A percentile compares a stretch with the other conserved stretches of the same genome.
Evolutionary conservation across 2,888 invertebrate species (phyloP).

Genomic region (Hypomecis atomaria): DNA sequence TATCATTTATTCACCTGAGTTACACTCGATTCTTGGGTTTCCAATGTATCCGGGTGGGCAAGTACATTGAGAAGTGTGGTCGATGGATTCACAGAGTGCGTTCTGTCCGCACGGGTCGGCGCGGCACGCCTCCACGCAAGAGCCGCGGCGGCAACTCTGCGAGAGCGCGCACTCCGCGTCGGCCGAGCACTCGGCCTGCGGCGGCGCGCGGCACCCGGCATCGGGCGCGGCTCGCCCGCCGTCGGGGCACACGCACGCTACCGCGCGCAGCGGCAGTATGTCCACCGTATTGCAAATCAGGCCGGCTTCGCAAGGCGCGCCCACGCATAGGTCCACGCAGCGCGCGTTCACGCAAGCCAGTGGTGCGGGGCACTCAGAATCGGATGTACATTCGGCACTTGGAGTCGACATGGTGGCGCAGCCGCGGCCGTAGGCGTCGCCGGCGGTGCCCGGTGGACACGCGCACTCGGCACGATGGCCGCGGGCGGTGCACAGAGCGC

Average conservation of each 20-base stretch:
- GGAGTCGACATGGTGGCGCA: slow-evolving; percentile 56
- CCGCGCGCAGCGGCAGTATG: slow-evolving; percentile 91
- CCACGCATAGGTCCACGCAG: slow-evolving; percentile 91
- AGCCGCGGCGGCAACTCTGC: slow-evolving; percentile 90
- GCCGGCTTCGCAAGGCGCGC: slow-evolving; percentile 89
- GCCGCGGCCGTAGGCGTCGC: slow-evolving; percentile 90
- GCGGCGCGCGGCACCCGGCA: slow-evolving; percentile 88
- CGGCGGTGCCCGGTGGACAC: slow-evolving; percentile 90
- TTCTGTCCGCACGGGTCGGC: slow-evolving; percentile 92
- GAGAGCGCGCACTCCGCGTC: slow-evolving; percentile 90
- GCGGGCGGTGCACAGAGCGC: slow-evolving; percentile 90
- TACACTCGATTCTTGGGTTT: slow-evolving; percentile 92
- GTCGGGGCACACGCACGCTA: slow-evolving; percentile 94
- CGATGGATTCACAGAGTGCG: slow-evolving; percentile 90
- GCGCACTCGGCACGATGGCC: slow-evolving; percentile 91
- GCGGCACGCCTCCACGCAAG: slow-evolving; percentile 91
- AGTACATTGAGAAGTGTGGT: slow-evolving; percentile 91
- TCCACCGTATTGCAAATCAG: slow-evolving; percentile 92
- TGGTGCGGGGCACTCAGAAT: slow-evolving; percentile 90
- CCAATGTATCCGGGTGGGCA: slow-evolving; percentile 92
- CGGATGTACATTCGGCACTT: slow-evolving; percentile 88
- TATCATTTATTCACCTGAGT: slow-evolving; percentile 70
- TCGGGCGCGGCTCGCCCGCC: slow-evolving; percentile 90
- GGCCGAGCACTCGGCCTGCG: slow-evolving; percentile 86
- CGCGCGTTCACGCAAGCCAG: slow-evolving; percentile 90